A percentile compares a stretch with the other conserved stretches of the same genome.
Conservation (phyloP, 2,797 vertebrate species). For the Clamator glandarius region DNA sequence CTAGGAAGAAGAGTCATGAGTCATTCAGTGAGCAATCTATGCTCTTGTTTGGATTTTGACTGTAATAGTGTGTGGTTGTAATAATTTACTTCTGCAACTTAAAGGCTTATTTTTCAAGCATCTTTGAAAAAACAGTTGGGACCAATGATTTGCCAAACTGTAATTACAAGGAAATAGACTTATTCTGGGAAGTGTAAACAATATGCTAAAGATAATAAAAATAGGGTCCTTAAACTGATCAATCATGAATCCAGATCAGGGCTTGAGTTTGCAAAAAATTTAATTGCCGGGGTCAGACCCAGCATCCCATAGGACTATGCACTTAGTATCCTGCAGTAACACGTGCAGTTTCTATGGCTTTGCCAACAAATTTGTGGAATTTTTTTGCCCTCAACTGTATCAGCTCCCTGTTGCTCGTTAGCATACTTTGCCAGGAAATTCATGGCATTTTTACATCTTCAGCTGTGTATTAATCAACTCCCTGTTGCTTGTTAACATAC, state of each 20-base stretch:
- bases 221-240: slow-evolving; percentile 19
- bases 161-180: slow-evolving; percentile 63
- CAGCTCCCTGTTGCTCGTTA: slow-evolving; percentile 58
- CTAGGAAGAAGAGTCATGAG: background rate
- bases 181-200: slow-evolving; percentile 46
- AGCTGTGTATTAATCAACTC: slow-evolving; percentile 69
- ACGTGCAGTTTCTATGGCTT: background rate
- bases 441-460: slow-evolving; percentile 54
- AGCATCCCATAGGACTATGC: background rate
- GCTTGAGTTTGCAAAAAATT: background rate
- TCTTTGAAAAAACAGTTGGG: slow-evolving; percentile 54
- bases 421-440: slow-evolving; percentile 59
- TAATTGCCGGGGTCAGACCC: slow-evolving; percentile 10
- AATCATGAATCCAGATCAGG: background rate
- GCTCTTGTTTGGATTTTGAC: background rate
- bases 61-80: background rate
- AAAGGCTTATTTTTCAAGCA: slow-evolving; percentile 31
- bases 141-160: slow-evolving; percentile 59
- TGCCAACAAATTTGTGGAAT: slow-evolving; percentile 37
- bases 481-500: slow-evolving; percentile 49
- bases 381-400: slow-evolving; percentile 58
- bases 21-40: background rate
- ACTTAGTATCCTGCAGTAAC: slow-evolving; percentile 20
- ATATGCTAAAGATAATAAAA: slow-evolving; percentile 48
- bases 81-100: slow-evolving; percentile 23